Evolutionary conservation across 2,797 vertebrate genomes (phyloP), one percentile per base, ranked within the genome.

Genomic region (Cyclura pinguis): DNA sequence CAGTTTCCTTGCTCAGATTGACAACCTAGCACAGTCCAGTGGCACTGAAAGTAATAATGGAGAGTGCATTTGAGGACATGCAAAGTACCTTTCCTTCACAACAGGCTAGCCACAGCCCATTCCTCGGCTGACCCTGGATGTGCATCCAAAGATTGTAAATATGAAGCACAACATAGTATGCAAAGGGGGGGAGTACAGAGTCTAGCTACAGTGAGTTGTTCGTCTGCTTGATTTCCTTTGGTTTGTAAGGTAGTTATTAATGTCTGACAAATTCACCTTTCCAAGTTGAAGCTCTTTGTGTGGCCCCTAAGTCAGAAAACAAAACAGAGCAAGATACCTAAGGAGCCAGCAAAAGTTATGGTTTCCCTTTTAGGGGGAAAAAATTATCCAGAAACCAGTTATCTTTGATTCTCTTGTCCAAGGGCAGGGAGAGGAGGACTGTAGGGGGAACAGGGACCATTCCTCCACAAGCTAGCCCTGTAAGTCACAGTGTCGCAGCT

Each of bases 161-260:
- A 47, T 22, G n/a, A 76, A 84, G 88, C 38, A 64, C 29, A 32
- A 50, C 13, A 81, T 38, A 77, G 4, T 67, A 80, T 55, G 73
- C 82, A 89, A 90, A 14, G 52, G 73, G 52, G 73, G 83, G 86
- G 35, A 57, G 80, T 47, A 52, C 5, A 8, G 81, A 92, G 87
- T 47, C 4, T 83, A 29, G 1, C n/a, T 24, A 42, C n/a, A 32
- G 59, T 4, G 18, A 3, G 4, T 77, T 57, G 77, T n/a, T n/a
- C n/a, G 59, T 78, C 50, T 80, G n/a, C 35, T 86, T 77, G 29
- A 57, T 32, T 89, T 88, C 29, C 59, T 87, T 72, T 85, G 88
- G 20, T 76, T 84, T 4, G n/a, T 67, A 18, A 35, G 83, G 74
- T 27, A 0, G 57, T 24, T 55, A 64, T 12, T 76, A n/a, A 10